Conservation (phyloP, 2,888 invertebrate genomes). For the Nineta flava region DNA sequence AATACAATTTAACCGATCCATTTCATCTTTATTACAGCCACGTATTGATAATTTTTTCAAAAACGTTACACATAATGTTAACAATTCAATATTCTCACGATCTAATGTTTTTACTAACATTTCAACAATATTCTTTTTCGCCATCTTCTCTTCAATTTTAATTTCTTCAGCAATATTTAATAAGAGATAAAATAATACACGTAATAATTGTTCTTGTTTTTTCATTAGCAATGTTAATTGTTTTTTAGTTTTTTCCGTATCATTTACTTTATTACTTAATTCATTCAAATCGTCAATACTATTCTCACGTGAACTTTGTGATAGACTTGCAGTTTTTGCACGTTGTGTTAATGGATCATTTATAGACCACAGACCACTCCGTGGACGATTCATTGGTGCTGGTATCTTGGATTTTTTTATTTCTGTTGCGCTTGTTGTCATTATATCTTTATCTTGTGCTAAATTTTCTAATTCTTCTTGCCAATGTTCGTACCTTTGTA, state of each 20-base stretch:
- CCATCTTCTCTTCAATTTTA: conserved; percentile 93
- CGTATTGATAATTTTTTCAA: conserved; percentile 90
- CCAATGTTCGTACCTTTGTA: conserved; percentile 89
- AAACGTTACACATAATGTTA: conserved; percentile 83
- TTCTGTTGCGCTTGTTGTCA: conserved; percentile 34
- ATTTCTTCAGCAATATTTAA: conserved; percentile 92
- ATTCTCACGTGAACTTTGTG: conserved; percentile 8
- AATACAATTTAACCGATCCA: conserved; percentile 66
- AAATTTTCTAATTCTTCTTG: conserved; percentile 52
- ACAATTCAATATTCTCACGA: conserved; percentile 74
- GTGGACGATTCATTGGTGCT: conserved; percentile 48
- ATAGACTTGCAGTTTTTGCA: conserved; percentile 24
- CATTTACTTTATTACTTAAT: conserved; percentile 24
- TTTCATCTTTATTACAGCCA: conserved; percentile 84
- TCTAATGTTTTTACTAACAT: conserved; percentile 79
- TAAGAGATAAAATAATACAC: conserved; percentile 84
- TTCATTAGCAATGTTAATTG: conserved; percentile 68
- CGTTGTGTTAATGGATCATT: conserved; percentile 23
- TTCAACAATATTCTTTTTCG: conserved; percentile 78
- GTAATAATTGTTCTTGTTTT: conserved; percentile 83
- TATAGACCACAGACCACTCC: conserved; percentile 37
- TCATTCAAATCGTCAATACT: conserved; percentile 23
- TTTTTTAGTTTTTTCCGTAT: conserved; percentile 39
- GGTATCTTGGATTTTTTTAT: conserved; percentile 53
- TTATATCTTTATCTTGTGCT: conserved; percentile 25